Conservation (phyloP, 2,888 invertebrate genomes). For the Adela reaumurella region DNA sequence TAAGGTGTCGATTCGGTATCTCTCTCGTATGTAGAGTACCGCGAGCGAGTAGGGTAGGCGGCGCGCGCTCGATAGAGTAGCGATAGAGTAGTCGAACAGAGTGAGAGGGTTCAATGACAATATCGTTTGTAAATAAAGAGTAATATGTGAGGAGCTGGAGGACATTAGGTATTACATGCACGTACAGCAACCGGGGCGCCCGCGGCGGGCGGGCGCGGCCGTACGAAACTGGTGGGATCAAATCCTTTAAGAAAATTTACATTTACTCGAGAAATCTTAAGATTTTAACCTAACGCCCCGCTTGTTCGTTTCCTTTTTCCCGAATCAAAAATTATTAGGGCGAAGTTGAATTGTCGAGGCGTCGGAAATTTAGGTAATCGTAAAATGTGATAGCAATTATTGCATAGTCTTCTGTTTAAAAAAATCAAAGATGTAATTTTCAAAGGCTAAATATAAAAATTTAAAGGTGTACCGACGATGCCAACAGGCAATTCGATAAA, state of each 20-base stretch:
- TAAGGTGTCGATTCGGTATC: conserved; percentile 43
- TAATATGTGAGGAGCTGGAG: conserved; percentile 47
- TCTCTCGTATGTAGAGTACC: conserved; percentile 36
- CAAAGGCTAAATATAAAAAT: too few relatives aligned
- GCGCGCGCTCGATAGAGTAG: conserved; percentile 26
- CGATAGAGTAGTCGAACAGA: conserved; percentile 52
- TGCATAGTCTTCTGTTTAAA: background rate
- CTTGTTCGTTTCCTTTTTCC: background rate
- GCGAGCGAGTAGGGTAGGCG: conserved; percentile 24
- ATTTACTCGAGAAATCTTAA: conserved; percentile 25
- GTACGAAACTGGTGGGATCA: conserved; percentile 57
- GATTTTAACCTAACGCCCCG: background rate
- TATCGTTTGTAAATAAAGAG: conserved; percentile 48
- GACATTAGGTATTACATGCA: conserved; percentile 34
- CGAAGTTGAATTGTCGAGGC: background rate
- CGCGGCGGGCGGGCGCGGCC: conserved; percentile 24
- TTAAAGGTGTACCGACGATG: background rate
- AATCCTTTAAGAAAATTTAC: conserved; percentile 56
- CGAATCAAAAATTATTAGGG: background rate
- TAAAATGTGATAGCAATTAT: background rate
- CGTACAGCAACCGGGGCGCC: background rate
- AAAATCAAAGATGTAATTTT: background rate
- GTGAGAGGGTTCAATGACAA: conserved; percentile 58
- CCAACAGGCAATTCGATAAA: conserved; percentile 6
- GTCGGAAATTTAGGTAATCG: background rate